Conservation (phyloP, 2,797 vertebrate genomes). For the Callimico goeldii region DNA sequence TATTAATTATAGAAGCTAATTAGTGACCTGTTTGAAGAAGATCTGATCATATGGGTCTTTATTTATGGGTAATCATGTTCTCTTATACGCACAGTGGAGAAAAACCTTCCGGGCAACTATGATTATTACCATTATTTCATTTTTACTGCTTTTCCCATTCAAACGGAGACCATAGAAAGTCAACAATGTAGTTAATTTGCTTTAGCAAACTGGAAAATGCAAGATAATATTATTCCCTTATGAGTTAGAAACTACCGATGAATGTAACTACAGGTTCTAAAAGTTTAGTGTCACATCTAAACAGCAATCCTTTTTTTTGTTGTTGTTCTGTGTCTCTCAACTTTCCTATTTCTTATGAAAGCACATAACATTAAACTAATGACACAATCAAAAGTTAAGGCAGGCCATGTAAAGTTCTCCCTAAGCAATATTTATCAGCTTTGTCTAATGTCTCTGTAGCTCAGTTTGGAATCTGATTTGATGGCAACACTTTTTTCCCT, state of each 20-base stretch:
- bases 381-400: constrained; percentile 33
- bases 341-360: constrained; percentile 5
- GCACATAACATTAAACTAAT: not conserved
- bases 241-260: constrained; percentile 75
- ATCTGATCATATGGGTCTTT: constrained; percentile 80
- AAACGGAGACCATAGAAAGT: constrained; percentile 81
- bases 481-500: not conserved
- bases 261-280: constrained; percentile 57
- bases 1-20: constrained; percentile 86
- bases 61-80: constrained; percentile 78
- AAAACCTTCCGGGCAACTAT: constrained; percentile 79
- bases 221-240: constrained; percentile 82
- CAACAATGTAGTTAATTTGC: constrained; percentile 84
- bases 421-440: not conserved
- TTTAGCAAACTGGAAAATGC: constrained; percentile 80
- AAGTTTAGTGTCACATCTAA: constrained; percentile 63
- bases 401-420: not conserved
- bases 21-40: constrained; percentile 83
- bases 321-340: not conserved
- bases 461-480: constrained; percentile 22
- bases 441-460: not conserved
- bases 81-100: constrained; percentile 75
- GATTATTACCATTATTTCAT: constrained; percentile 86
- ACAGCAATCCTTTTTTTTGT: not conserved
- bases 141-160: constrained; percentile 83